phyloP scores from a whole-genome alignment of 2,797 vertebrate genomes.

The Buceros bicornis region DNA sequence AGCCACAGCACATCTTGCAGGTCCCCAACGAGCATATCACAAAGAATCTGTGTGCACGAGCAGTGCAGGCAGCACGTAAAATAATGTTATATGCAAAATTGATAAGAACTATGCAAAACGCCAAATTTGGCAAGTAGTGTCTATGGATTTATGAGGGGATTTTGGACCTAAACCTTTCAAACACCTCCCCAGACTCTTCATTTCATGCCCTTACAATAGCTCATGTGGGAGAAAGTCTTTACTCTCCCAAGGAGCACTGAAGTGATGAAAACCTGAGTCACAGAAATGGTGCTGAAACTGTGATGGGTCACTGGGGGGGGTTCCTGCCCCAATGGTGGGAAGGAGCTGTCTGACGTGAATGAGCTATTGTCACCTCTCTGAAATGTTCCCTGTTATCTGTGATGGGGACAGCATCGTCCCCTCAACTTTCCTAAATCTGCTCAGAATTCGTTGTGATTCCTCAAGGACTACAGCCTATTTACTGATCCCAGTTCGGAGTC shows the following conservation, averaged over 20 bases:
- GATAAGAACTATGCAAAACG: neutral
- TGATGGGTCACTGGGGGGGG: rapidly evolving
- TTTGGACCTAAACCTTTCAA: neutral
- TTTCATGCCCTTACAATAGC: neutral
- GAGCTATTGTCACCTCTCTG: neutral
- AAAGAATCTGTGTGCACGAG: rapidly evolving
- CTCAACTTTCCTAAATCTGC: neutral
- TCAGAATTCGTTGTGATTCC: neutral
- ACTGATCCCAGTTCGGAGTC: neutral
- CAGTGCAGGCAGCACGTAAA: neutral
- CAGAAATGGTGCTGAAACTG: rapidly evolving
- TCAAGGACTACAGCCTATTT: neutral
- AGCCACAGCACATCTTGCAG: neutral
- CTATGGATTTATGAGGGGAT: neutral
- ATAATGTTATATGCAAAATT: neutral
- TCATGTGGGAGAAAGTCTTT: neutral
- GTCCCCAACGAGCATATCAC: neutral
- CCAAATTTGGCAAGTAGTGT: neutral
- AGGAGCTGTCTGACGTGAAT: neutral
- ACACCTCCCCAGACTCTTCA: neutral
- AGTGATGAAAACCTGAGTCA: neutral
- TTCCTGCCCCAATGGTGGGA: rapidly evolving
- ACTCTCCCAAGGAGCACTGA: neutral
- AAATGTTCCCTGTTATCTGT: neutral
- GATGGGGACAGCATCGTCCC: neutral